Evolutionary conservation across 2,888 invertebrate species (phyloP).

Genomic region (Neria commutata): DNA sequence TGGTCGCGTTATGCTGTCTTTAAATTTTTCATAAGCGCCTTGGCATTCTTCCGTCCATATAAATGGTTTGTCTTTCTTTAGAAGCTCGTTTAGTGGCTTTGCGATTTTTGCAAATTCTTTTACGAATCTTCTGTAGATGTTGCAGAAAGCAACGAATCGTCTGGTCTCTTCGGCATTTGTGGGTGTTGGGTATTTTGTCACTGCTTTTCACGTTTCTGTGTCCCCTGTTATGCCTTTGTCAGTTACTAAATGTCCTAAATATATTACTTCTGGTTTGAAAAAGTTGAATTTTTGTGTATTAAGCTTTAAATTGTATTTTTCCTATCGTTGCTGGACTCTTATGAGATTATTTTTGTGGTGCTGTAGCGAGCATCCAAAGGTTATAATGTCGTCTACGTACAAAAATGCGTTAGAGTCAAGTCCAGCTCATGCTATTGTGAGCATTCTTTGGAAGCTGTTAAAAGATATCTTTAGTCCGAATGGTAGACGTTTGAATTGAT

Average conservation of each 20-base stretch:
- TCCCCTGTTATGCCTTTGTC: conserved; percentile 32
- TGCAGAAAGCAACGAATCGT: conserved; percentile 35
- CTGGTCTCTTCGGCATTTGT: conserved; percentile 29
- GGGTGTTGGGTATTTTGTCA: conserved; percentile 35
- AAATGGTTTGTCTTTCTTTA: conserved; percentile 31
- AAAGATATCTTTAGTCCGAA: too few species aligned
- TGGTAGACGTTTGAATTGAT: conserved; percentile 9
- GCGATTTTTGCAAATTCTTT: conserved; percentile 36
- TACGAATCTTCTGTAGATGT: conserved; percentile 35
- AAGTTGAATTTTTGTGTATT: conserved; percentile 26
- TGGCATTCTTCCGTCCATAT: conserved; percentile 18
- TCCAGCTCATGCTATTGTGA: neutral
- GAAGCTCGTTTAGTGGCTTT: conserved; percentile 26
- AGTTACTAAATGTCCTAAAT: conserved; percentile 31
- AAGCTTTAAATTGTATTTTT: conserved; percentile 26
- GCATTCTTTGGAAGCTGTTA: neutral
- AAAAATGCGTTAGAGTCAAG: too few species aligned
- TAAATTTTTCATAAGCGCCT: conserved; percentile 19
- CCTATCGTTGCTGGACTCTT: too few species aligned
- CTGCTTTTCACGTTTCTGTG: conserved; percentile 29
- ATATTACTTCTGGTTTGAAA: conserved; percentile 29
- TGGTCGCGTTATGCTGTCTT: conserved; percentile 15
- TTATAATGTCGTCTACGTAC: too few species aligned
- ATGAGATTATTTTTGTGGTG: too few species aligned
- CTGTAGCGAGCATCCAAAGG: too few species aligned